These are phyloP conservation scores for Ostrea edulis DNA, from an alignment of 1,140 invertebrate genomes.

Conservation along the genomic window DNA sequence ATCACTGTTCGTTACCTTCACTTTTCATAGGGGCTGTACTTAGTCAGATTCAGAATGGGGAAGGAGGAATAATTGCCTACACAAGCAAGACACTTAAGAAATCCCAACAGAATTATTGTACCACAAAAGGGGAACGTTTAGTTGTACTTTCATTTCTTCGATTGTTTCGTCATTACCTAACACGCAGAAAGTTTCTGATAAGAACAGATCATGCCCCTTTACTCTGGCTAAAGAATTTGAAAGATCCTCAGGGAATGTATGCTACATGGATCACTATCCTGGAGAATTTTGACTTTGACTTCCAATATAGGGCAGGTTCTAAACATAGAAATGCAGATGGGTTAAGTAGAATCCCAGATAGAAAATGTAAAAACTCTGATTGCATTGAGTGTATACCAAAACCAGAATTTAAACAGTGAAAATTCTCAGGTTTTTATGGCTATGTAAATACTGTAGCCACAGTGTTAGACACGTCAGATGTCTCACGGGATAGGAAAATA, in stretches of 20 bases:
- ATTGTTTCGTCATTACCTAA: too few relatives aligned
- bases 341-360: too few relatives aligned
- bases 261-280: too few relatives aligned
- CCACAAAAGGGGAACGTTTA: background rate
- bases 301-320: too few relatives aligned
- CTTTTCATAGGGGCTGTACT: conserved; percentile 23
- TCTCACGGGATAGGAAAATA: background rate
- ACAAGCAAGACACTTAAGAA: background rate
- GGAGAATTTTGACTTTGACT: too few relatives aligned
- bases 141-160: background rate
- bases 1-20: too few relatives aligned
- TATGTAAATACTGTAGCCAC: background rate
- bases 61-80: conserved; percentile 12
- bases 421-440: background rate
- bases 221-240: too few relatives aligned
- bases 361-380: too few relatives aligned
- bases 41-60: background rate
- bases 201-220: too few relatives aligned
- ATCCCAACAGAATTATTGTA: conserved; percentile 16
- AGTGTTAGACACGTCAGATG: background rate
- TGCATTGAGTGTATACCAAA: background rate
- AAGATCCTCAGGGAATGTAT: too few relatives aligned
- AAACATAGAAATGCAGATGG: too few relatives aligned
- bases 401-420: background rate
- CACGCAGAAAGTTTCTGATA: too few relatives aligned